Percentiles rank a stretch among this genome's conserved stretches.
Evolutionary conservation across 2,888 invertebrate species (phyloP).

Genomic region (Hedya salicella): DNA sequence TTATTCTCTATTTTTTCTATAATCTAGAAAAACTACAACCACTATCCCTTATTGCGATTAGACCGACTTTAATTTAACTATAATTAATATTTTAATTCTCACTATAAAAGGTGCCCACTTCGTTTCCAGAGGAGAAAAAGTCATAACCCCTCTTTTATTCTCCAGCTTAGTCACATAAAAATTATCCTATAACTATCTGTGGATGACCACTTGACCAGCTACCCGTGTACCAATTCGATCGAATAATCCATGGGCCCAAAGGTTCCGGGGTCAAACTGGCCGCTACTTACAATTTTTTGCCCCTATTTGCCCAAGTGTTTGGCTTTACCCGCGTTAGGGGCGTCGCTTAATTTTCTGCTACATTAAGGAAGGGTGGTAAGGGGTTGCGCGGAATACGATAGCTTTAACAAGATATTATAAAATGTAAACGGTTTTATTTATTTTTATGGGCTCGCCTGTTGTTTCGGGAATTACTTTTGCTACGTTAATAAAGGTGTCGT

Average conservation of each 20-base stretch:
- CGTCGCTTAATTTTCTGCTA: constrained; percentile 80
- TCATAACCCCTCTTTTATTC: too few species aligned
- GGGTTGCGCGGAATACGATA: constrained; percentile 38
- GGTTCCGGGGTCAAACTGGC: constrained; percentile 11
- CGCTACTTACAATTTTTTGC: constrained; percentile 22
- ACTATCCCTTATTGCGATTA: too few species aligned
- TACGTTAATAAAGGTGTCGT: background rate
- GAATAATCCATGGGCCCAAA: constrained; percentile 12
- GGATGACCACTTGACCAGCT: too few species aligned
- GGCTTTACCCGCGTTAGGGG: constrained; percentile 36
- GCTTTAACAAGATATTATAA: constrained; percentile 41
- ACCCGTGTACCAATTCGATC: too few species aligned
- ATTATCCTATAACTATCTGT: too few species aligned
- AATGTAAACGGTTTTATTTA: constrained; percentile 42
- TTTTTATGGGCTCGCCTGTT: constrained; percentile 37
- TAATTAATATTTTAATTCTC: too few species aligned
- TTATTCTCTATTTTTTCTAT: too few species aligned
- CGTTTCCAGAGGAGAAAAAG: too few species aligned
- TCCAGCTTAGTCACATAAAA: too few species aligned
- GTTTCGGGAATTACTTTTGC: constrained; percentile 29
- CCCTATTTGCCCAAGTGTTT: constrained; percentile 26
- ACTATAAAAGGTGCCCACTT: too few species aligned
- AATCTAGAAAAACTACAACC: too few species aligned
- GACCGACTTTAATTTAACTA: too few species aligned
- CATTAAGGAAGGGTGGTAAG: constrained; percentile 74